A percentile compares a stretch with the other conserved stretches of the same genome.
phyloP scores from a whole-genome alignment of 2,113 vertebrate species.

The Ctenodactylus gundi region DNA sequence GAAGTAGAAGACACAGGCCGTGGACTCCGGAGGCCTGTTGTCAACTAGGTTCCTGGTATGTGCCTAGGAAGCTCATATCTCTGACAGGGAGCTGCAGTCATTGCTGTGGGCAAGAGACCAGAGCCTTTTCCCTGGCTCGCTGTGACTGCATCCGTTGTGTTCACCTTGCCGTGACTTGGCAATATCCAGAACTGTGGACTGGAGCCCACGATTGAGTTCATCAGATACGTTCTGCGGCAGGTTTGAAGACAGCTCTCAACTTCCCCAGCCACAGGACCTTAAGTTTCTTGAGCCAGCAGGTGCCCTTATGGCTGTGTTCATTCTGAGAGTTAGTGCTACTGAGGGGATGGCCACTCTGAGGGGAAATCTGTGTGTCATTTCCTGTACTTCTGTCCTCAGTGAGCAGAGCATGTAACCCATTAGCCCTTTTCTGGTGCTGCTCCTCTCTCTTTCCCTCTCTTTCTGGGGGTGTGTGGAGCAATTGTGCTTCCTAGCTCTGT shows the following conservation, averaged over 20 bases:
- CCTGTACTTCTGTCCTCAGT: not conserved
- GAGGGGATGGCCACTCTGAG: not conserved
- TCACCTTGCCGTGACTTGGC: not conserved
- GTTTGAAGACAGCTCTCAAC: too few species aligned
- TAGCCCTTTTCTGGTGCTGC: not conserved
- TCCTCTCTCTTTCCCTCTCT: not conserved
- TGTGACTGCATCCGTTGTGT: fast-evolving
- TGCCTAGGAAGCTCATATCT: not conserved
- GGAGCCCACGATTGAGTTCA: not conserved
- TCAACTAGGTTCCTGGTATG: not conserved
- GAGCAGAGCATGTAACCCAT: not conserved
- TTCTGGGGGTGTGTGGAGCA: not conserved
- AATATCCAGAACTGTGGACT: not conserved
- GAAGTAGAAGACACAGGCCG: not conserved
- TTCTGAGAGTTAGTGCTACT: not conserved
- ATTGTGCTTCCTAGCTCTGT: not conserved
- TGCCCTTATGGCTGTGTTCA: not conserved
- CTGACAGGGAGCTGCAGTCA: not conserved
- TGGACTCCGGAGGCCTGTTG: too few species aligned
- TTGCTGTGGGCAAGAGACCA: too few species aligned
- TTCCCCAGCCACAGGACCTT: not conserved
- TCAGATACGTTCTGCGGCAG: too few species aligned
- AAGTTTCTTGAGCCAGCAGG: not conserved
- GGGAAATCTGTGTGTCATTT: not conserved
- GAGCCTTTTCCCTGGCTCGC: not conserved